Evolutionary conservation across 2,113 vertebrate species (phyloP).

Genomic region (Damaliscus lunatus): DNA sequence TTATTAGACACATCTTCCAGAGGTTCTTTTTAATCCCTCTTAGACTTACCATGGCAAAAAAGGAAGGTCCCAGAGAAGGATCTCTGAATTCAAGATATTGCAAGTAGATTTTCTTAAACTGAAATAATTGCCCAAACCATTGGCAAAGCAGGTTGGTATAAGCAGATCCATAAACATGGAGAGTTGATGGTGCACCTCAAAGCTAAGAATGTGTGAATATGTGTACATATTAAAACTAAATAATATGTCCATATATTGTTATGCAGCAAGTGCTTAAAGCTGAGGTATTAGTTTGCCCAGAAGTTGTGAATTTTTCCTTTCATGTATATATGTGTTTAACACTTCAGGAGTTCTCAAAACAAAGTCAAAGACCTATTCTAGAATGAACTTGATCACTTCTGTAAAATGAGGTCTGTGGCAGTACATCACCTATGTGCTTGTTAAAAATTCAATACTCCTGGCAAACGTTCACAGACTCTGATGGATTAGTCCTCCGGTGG

Average conservation of each 20-base stretch:
- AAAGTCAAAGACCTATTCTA: not conserved
- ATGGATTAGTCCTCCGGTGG: not conserved
- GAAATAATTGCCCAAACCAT: not conserved
- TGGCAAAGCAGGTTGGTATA: not conserved
- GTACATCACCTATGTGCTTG: rapidly evolving
- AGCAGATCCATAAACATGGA: not conserved
- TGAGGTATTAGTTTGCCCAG: not conserved
- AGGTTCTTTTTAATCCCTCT: not conserved
- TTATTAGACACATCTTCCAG: not conserved
- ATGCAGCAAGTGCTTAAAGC: not conserved
- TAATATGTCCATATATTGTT: not conserved
- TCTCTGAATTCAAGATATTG: not conserved
- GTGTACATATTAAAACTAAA: not conserved
- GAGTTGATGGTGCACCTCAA: not conserved
- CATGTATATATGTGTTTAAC: not conserved
- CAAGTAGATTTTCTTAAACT: not conserved
- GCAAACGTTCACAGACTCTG: not conserved
- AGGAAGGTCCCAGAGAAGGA: not conserved
- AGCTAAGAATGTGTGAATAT: not conserved
- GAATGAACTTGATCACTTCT: not conserved
- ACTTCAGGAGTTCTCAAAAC: not conserved
- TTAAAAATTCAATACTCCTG: not conserved
- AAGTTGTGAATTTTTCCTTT: not conserved
- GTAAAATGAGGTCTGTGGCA: not conserved
- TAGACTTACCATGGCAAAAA: not conserved